Conservation (phyloP, 1,140 invertebrate species). For the Tetraneura akinire region DNA sequence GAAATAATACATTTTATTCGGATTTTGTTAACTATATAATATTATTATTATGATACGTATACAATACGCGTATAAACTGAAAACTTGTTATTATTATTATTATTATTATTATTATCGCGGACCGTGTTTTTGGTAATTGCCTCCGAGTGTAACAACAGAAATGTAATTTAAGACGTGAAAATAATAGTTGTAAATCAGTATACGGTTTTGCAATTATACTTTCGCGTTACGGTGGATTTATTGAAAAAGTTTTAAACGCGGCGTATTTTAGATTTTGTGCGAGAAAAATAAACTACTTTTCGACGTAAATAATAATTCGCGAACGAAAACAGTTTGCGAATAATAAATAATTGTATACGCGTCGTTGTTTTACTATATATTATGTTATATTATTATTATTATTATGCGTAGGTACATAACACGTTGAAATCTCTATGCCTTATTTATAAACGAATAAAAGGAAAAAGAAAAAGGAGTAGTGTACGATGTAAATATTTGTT, state of each 20-base stretch:
- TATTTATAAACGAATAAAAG: too few species aligned
- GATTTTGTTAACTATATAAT: slow-evolving; percentile 1
- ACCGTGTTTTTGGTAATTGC: slow-evolving; percentile 27
- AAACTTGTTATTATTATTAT: slow-evolving; percentile 9
- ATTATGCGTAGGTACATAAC: too few species aligned
- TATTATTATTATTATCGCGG: background rate
- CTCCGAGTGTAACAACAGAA: background rate
- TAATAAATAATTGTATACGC: too few species aligned
- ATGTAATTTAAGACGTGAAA: slow-evolving; percentile 30
- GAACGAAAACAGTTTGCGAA: too few species aligned
- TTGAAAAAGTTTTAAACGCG: slow-evolving; percentile 8
- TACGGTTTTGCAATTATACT: slow-evolving; percentile 18
- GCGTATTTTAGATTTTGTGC: background rate
- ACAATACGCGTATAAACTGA: background rate
- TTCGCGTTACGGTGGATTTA: slow-evolving; percentile 9
- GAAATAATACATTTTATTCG: slow-evolving; percentile 25
- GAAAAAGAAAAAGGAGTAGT: too few species aligned
- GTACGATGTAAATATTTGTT: too few species aligned
- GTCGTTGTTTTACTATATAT: too few species aligned
- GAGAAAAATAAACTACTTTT: background rate
- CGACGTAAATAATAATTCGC: background rate
- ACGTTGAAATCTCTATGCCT: too few species aligned
- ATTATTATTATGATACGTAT: background rate
- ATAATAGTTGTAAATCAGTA: background rate
- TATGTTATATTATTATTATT: too few species aligned